Evolutionary conservation across 2,113 vertebrate genomes (phyloP).

Genomic region (Ploceus nigricollis): DNA sequence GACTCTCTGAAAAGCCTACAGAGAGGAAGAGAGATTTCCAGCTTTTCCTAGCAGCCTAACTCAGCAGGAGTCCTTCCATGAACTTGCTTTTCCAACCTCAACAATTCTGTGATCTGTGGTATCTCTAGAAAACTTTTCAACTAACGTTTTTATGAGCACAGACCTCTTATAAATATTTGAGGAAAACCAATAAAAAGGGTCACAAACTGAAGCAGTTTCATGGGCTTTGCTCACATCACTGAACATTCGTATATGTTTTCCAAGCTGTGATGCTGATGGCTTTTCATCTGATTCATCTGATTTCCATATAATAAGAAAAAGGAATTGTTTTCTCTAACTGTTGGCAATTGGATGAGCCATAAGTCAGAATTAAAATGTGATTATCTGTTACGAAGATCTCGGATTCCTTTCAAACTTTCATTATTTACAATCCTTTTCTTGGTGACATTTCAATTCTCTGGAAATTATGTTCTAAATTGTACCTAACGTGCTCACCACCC

Average conservation of each 20-base stretch:
- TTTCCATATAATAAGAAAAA: conserved; percentile 59
- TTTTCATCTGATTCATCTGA: conserved; percentile 51
- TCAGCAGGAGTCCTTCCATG: background rate
- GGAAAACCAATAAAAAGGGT: background rate
- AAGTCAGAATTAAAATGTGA: conserved; percentile 69
- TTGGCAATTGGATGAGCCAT: conserved; percentile 54
- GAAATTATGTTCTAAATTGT: conserved; percentile 56
- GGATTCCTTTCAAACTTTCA: conserved; percentile 49
- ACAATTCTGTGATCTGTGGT: background rate
- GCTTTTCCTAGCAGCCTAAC: background rate
- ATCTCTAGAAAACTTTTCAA: background rate
- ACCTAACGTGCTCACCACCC: conserved; percentile 52
- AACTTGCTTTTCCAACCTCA: conserved; percentile 9
- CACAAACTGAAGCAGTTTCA: background rate
- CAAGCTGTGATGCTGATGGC: conserved; percentile 21
- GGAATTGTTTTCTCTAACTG: conserved; percentile 42
- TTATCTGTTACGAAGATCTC: conserved; percentile 55
- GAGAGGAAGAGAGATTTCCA: conserved; percentile 30
- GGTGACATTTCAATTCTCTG: conserved; percentile 56
- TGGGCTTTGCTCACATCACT: conserved; percentile 18
- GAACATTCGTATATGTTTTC: conserved; percentile 20
- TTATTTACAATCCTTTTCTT: conserved; percentile 60
- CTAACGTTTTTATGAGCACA: background rate
- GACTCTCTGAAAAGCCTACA: background rate
- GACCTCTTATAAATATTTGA: background rate